Evolutionary conservation across 2,888 invertebrate species (phyloP).

Genomic region (Ceriagrion tenellum): DNA sequence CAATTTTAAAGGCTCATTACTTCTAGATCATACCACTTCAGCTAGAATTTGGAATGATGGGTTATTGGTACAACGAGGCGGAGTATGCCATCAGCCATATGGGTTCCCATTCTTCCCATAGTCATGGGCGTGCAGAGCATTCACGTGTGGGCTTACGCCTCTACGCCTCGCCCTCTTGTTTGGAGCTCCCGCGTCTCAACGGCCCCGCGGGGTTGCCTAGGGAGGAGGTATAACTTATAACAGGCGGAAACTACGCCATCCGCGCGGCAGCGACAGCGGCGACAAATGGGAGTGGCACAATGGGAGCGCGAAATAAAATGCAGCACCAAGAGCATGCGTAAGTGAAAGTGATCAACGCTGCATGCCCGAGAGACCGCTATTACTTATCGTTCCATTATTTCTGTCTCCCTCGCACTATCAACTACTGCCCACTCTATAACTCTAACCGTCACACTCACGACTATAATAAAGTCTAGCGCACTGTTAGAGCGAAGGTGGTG

Average conservation of each 20-base stretch:
- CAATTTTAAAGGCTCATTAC: too few relatives aligned
- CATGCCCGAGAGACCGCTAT: not conserved
- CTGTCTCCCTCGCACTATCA: not conserved
- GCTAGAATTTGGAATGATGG: too few relatives aligned
- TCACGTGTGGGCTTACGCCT: not conserved
- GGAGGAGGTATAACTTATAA: not conserved
- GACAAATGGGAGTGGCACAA: not conserved
- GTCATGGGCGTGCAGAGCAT: not conserved
- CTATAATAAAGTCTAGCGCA: not conserved
- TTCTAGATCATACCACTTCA: too few relatives aligned
- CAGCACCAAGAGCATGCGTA: not conserved
- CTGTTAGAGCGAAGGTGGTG: not conserved
- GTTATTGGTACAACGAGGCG: too few relatives aligned
- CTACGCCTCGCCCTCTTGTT: not conserved
- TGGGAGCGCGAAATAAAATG: not conserved
- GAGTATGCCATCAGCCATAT: too few relatives aligned
- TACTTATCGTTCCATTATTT: not conserved
- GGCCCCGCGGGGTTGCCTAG: not conserved
- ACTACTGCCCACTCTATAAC: not conserved
- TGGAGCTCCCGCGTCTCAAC: not conserved
- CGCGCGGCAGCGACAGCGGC: not conserved
- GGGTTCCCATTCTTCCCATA: too few relatives aligned
- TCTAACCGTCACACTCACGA: not conserved
- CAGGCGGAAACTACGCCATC: not conserved
- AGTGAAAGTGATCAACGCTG: constrained; percentile 6